A percentile compares a stretch with the other conserved stretches of the same genome.
These are phyloP conservation scores for Psilopsiagon aymara DNA, from an alignment of 2,113 vertebrate genomes.

Conservation along the genomic window DNA sequence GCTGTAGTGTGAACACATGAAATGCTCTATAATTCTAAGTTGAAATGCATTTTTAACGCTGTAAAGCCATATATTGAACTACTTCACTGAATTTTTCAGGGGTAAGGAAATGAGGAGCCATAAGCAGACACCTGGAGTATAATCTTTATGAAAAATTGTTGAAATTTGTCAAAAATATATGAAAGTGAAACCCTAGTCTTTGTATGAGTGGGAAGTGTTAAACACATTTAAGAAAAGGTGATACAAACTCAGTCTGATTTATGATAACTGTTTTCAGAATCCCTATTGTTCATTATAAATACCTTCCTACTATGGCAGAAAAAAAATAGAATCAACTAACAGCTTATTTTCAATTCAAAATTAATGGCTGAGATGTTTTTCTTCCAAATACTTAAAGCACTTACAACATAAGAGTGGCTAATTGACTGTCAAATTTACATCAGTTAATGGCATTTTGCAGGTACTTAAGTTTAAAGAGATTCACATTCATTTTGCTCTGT, in stretches of 20 bases:
- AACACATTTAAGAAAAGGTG: neutral
- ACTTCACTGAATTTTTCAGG: neutral
- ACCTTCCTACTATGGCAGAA: neutral
- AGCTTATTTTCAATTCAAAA: constrained; percentile 19
- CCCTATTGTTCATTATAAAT: neutral
- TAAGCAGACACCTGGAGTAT: neutral
- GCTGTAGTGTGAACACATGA: neutral
- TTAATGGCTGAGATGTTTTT: neutral
- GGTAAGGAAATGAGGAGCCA: neutral
- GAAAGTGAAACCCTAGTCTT: neutral
- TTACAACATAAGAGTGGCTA: neutral
- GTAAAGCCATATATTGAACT: neutral
- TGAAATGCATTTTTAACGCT: constrained; percentile 5
- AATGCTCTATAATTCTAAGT: neutral
- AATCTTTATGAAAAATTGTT: neutral
- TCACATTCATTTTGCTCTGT: neutral
- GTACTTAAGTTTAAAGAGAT: constrained; percentile 31
- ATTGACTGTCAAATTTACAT: constrained; percentile 40
- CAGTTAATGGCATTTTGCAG: constrained; percentile 33
- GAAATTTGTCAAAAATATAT: neutral
- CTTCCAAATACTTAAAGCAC: constrained; percentile 17
- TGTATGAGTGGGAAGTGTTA: neutral
- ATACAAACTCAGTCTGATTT: neutral
- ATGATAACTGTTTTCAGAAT: neutral
- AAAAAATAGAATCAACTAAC: neutral